These are phyloP conservation scores for Bolborhynchus lineola DNA, from an alignment of 2,113 vertebrate species.

Conservation along the genomic window DNA sequence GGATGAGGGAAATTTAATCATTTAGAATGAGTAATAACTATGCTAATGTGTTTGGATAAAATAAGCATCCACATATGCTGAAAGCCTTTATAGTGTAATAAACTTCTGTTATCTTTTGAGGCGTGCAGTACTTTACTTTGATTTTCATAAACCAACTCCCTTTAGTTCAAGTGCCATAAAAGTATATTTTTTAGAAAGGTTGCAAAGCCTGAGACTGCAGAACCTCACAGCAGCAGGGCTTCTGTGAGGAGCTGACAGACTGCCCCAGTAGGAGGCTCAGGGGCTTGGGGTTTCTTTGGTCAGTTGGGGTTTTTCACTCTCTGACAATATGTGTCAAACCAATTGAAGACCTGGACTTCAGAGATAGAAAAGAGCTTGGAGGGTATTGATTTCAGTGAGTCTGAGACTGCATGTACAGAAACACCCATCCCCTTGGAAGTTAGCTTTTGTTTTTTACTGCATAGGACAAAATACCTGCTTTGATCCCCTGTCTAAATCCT, in stretches of 20 bases:
- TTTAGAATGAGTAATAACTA: slow-evolving; percentile 60
- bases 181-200: not conserved
- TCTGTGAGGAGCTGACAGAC: not conserved
- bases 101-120: slow-evolving; percentile 56
- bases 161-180: slow-evolving; percentile 40
- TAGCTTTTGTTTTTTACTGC: not conserved
- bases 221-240: not conserved
- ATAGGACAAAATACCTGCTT: not conserved
- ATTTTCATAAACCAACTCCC: slow-evolving; percentile 28
- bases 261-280: fast-evolving
- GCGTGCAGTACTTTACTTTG: slow-evolving; percentile 13
- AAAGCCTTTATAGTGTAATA: slow-evolving; percentile 50
- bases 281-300: not conserved
- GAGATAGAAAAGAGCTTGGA: not conserved
- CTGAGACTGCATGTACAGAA: not conserved
- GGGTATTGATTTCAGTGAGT: not conserved
- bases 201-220: not conserved
- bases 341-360: not conserved
- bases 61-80: slow-evolving; percentile 48
- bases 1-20: slow-evolving; percentile 32
- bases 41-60: slow-evolving; percentile 64
- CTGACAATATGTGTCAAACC: not conserved
- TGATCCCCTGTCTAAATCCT: not conserved
- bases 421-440: not conserved
- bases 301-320: not conserved